Conservation (phyloP, 30 jellyfish, hydroid and myxozoan genomes). For the Mastigias papua region DNA sequence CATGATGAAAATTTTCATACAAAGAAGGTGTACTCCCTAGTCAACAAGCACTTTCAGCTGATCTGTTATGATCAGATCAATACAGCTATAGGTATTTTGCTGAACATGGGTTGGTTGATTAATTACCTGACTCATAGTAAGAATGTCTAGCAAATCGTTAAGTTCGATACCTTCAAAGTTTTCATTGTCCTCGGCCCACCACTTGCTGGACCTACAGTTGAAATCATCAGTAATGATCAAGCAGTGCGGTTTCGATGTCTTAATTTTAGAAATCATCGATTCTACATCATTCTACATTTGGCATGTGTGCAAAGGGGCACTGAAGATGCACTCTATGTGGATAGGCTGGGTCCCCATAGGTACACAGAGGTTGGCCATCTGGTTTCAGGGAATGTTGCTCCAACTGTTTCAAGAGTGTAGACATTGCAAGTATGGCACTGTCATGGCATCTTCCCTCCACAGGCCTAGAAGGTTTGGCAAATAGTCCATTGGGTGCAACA, state of each 20-base stretch:
- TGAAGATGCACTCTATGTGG: too few species aligned
- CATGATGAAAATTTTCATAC: not conserved
- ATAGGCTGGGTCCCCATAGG: too few species aligned
- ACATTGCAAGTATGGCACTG: too few species aligned
- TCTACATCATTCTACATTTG: not conserved
- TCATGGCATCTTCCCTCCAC: too few species aligned
- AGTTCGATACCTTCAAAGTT: not conserved
- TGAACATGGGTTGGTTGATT: not conserved
- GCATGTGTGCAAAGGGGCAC: too few species aligned
- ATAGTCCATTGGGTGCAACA: too few species aligned
- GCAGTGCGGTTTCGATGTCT: not conserved
- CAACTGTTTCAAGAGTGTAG: too few species aligned
- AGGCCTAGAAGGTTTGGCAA: too few species aligned
- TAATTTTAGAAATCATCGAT: not conserved
- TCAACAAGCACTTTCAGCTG: not conserved
- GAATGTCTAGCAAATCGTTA: not conserved
- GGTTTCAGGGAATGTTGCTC: too few species aligned
- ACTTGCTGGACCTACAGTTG: conserved; percentile 21
- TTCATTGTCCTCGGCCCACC: conserved; percentile 41
- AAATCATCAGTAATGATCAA: conserved; percentile 4
- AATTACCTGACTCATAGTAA: not conserved
- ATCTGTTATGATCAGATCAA: not conserved
- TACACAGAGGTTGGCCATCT: too few species aligned
- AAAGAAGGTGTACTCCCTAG: not conserved
- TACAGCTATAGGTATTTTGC: not conserved